Percentiles rank a stretch among this genome's conserved stretches.
Evolutionary conservation across 2,888 invertebrate species (phyloP).

Genomic region (Ceriagrion tenellum): DNA sequence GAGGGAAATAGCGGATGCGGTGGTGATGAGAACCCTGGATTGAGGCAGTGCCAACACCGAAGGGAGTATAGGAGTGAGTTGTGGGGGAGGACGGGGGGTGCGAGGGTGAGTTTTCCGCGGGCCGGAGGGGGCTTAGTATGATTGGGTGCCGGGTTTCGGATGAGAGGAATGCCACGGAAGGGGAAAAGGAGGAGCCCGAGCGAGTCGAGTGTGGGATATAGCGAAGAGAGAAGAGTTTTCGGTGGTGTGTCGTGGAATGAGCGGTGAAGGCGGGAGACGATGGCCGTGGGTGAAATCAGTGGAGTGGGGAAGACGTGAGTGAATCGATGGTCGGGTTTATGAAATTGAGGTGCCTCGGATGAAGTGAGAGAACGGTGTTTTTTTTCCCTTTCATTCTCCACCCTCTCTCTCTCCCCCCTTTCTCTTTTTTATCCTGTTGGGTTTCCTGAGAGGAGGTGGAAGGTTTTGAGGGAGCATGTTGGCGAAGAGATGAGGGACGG

Average conservation of each 20-base stretch:
- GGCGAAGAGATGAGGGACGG: neutral
- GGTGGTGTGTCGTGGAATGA: neutral
- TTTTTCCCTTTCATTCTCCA: neutral
- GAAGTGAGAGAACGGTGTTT: neutral
- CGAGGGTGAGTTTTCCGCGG: neutral
- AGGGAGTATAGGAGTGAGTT: neutral
- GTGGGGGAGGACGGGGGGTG: no score
- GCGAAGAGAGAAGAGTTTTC: no score
- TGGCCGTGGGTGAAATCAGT: slow-evolving; percentile 4
- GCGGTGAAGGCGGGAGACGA: neutral
- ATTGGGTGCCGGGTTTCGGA: neutral
- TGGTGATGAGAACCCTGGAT: neutral
- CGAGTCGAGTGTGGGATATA: no score
- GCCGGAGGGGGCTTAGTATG: neutral
- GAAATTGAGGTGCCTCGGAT: slow-evolving; percentile 30
- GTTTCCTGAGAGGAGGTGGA: neutral
- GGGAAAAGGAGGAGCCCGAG: neutral
- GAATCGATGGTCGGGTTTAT: slow-evolving; percentile 27
- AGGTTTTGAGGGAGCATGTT: neutral
- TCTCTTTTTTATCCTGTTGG: no score
- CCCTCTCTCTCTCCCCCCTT: neutral
- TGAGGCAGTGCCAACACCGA: neutral
- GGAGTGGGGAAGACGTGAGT: neutral
- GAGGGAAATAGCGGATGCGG: no score
- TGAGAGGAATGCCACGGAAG: neutral